phyloP scores from a whole-genome alignment of 2,888 invertebrate genomes.

The Napeogenes inachia region DNA sequence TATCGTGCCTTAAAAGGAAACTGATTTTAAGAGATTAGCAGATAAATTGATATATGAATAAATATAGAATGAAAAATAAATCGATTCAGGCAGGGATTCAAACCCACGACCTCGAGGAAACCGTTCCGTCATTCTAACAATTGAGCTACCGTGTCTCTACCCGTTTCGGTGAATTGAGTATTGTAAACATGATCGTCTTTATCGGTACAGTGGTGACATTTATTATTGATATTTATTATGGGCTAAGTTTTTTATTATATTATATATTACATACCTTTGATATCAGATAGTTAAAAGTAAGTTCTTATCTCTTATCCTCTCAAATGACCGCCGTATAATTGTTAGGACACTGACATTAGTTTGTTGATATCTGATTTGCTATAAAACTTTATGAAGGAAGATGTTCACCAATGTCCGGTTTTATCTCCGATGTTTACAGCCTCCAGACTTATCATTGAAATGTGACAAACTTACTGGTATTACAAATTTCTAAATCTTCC shows the following conservation, averaged over 20 bases:
- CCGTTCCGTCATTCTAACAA: too few species aligned
- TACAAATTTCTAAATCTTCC: neutral
- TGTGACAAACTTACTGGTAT: constrained; percentile 17
- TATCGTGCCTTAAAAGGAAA: constrained; percentile 52
- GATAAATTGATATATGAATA: constrained; percentile 15
- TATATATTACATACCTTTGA: neutral
- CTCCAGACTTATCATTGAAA: constrained; percentile 14
- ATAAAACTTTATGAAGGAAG: constrained; percentile 31
- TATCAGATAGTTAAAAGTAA: neutral
- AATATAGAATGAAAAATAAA: too few species aligned
- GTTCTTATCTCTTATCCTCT: neutral
- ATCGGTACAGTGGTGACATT: too few species aligned
- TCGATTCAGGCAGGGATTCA: too few species aligned
- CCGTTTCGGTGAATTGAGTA: too few species aligned
- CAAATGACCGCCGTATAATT: constrained; percentile 13
- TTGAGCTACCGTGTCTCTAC: too few species aligned
- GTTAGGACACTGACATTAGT: constrained; percentile 24
- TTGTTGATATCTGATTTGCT: constrained; percentile 28
- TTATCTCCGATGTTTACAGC: constrained; percentile 23
- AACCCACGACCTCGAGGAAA: too few species aligned
- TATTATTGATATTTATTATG: neutral
- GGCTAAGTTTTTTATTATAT: neutral
- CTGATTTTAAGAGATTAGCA: constrained; percentile 35
- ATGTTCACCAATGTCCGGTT: constrained; percentile 23
- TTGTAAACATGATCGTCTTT: too few species aligned